These are phyloP conservation scores for Eubasilissa splendida DNA, from an alignment of 2,888 invertebrate genomes.

Conservation along the genomic window DNA sequence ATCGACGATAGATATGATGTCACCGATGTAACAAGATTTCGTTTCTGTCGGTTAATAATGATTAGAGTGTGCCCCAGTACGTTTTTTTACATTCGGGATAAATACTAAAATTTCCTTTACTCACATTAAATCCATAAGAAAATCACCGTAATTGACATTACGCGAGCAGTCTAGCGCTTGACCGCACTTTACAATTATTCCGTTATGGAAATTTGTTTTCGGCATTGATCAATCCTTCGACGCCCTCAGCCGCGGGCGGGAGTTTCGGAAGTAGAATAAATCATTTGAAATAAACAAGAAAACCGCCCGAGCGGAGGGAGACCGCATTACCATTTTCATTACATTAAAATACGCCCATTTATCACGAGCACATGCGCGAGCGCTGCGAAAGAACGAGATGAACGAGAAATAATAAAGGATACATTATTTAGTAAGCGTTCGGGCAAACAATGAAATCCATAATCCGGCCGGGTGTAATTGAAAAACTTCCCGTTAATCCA, in stretches of 20 bases:
- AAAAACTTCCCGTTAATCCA: slow-evolving; percentile 54
- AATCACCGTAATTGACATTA: neutral
- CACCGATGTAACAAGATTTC: too few species aligned
- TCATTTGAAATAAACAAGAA: slow-evolving; percentile 37
- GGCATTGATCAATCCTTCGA: slow-evolving; percentile 23
- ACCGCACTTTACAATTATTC: neutral
- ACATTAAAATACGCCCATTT: slow-evolving; percentile 30
- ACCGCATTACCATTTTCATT: slow-evolving; percentile 40
- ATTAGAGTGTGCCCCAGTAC: too few species aligned
- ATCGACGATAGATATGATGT: too few species aligned
- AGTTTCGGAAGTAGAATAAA: slow-evolving; percentile 26
- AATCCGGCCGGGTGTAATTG: slow-evolving; percentile 51
- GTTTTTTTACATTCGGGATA: too few species aligned
- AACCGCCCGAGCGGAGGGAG: slow-evolving; percentile 16
- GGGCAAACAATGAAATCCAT: slow-evolving; percentile 51
- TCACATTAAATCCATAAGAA: too few species aligned
- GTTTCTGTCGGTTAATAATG: too few species aligned
- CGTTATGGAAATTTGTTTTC: slow-evolving; percentile 8
- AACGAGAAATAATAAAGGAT: slow-evolving; percentile 32
- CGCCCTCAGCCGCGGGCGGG: slow-evolving; percentile 25
- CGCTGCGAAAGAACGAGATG: neutral
- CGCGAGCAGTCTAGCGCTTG: neutral
- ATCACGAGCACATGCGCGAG: slow-evolving; percentile 23
- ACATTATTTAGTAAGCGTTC: slow-evolving; percentile 49
- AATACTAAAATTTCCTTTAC: too few species aligned